phyloP scores from a whole-genome alignment of 2,888 invertebrate species.

The Drosophila mulleri region DNA sequence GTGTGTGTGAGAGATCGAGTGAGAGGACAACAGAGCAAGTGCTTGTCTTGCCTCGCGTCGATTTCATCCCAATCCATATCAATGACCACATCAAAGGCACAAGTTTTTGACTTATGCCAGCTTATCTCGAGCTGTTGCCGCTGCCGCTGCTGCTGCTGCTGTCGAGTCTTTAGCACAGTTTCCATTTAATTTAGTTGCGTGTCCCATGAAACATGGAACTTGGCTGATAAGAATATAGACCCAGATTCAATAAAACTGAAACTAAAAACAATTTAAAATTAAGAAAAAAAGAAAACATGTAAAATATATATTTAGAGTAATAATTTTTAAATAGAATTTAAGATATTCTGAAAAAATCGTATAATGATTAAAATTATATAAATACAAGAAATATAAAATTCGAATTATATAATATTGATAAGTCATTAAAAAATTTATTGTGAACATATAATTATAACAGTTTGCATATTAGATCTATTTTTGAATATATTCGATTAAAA shows the following conservation, averaged over 20 bases:
- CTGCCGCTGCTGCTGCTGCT: background rate
- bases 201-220: constrained; percentile 31
- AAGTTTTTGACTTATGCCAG: constrained; percentile 42
- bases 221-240: constrained; percentile 56
- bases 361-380: too few relatives aligned
- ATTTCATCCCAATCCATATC: constrained; percentile 23
- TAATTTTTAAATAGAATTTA: too few relatives aligned
- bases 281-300: background rate
- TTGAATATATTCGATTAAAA: too few relatives aligned
- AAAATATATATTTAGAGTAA: constrained; percentile 6
- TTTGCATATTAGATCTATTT: too few relatives aligned
- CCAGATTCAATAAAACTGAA: constrained; percentile 34
- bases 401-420: too few relatives aligned
- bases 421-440: too few relatives aligned
- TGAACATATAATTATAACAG: too few relatives aligned
- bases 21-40: background rate
- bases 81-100: constrained; percentile 29
- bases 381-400: too few relatives aligned
- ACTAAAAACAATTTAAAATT: constrained; percentile 11
- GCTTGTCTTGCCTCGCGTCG: background rate
- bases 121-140: constrained; percentile 39
- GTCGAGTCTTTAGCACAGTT: constrained; percentile 51
- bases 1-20: background rate
- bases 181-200: constrained; percentile 42
- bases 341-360: too few relatives aligned